phyloP scores from a whole-genome alignment of 2,888 invertebrate species.

The Scaptomyza polygonia region DNA sequence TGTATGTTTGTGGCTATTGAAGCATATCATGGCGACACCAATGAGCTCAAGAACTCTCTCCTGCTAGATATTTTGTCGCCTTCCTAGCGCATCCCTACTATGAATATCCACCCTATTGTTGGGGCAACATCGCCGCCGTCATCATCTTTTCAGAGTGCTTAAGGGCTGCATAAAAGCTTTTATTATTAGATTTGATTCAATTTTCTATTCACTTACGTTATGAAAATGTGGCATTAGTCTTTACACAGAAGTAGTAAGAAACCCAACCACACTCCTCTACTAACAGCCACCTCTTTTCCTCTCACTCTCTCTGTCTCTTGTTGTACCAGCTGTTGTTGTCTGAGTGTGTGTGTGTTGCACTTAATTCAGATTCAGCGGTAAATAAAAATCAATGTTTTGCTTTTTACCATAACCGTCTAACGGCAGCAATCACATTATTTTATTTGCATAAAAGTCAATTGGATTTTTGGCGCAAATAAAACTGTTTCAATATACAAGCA shows the following conservation, averaged over 20 bases:
- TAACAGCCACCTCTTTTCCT: background rate
- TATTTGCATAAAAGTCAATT: constrained; percentile 78
- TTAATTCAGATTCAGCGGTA: constrained; percentile 67
- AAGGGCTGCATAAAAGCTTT: constrained; percentile 80
- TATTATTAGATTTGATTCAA: constrained; percentile 80
- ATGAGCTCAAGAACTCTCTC: constrained; percentile 42
- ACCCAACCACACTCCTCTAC: too few relatives aligned
- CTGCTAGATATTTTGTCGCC: too few relatives aligned
- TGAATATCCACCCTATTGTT: constrained; percentile 26
- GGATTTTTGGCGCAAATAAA: constrained; percentile 64
- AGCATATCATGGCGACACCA: constrained; percentile 69
- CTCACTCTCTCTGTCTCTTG: background rate
- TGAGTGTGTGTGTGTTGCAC: constrained; percentile 48
- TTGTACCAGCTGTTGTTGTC: constrained; percentile 6
- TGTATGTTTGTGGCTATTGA: constrained; percentile 58
- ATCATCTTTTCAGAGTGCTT: constrained; percentile 78
- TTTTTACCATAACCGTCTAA: constrained; percentile 45
- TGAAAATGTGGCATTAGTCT: constrained; percentile 70
- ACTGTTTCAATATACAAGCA: constrained; percentile 53
- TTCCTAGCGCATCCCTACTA: background rate
- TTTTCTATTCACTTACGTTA: constrained; percentile 80
- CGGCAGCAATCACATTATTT: constrained; percentile 69
- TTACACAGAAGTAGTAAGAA: constrained; percentile 11
- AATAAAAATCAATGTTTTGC: constrained; percentile 74
- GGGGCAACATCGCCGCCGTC: constrained; percentile 49